phyloP scores from a whole-genome alignment of 2,888 invertebrate species.

The Drosophila borborema region DNA sequence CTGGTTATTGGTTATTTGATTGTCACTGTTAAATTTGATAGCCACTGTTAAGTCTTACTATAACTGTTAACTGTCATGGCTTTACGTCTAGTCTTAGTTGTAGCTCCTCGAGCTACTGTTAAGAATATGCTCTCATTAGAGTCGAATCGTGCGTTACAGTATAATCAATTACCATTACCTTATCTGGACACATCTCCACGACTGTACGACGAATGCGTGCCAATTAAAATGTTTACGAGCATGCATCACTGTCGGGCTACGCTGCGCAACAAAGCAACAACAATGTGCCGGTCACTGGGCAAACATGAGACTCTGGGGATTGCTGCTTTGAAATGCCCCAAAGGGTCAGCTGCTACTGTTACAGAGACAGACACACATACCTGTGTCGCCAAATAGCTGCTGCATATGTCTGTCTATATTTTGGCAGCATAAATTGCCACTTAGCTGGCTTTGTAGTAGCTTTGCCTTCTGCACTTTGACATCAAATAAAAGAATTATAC shows the following conservation, averaged over 20 bases:
- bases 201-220: constrained; percentile 45
- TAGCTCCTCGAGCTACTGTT: neutral
- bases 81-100: neutral
- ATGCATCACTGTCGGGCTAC: constrained; percentile 49
- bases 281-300: constrained; percentile 2
- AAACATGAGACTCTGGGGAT: constrained; percentile 41
- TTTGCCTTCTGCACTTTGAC: constrained; percentile 35
- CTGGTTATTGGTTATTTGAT: neutral
- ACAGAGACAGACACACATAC: neutral
- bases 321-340: constrained; percentile 31
- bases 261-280: neutral
- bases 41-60: neutral
- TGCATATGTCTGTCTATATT: constrained; percentile 47
- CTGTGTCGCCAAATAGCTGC: constrained; percentile 23
- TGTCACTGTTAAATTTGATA: neutral
- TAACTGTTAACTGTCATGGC: neutral
- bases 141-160: constrained; percentile 19
- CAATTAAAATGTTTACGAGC: constrained; percentile 69
- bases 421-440: constrained; percentile 49
- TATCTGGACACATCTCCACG: constrained; percentile 58
- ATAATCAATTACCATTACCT: constrained; percentile 69
- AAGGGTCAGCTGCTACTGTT: constrained; percentile 26
- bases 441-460: constrained; percentile 28
- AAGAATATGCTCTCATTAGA: neutral
- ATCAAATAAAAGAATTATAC: constrained; percentile 18